Base-by-base conservation (phyloP, 2,113 vertebrate genomes). In the Aplodontia rufa region DNA sequence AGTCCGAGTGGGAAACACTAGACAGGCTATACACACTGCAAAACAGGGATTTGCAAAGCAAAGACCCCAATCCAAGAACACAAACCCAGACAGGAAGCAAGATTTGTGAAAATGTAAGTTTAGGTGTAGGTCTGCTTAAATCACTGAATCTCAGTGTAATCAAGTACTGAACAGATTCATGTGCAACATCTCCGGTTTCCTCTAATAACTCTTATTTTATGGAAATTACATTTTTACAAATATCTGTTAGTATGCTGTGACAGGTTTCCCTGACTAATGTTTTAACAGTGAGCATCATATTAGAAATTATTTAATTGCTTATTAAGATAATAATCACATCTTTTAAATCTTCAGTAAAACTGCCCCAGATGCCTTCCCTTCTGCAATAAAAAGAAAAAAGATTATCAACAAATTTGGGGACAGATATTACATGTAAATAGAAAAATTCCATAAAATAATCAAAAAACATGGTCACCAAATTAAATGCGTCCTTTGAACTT, bases 311-410 rank as follows among this genome's bases (percentile, higher is more conserved):
- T 87, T 86, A 42, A 92, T 87, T 91, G 47, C 69, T 88, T 80
- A 40, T n/a, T 66, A 89, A 53, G 28, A 11, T 91, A 85, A 55
- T 71, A 79, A 75, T 78, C 45, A 58, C 42, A 78, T 30, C 91
- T 89, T 80, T 76, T 5, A 80, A 75, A 87, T 91, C 66, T 87
- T 94, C 68, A 87, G 12, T 37, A 90, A 95, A 81, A 96, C n/a
- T 87, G 84, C 28, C 4, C 22, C 14, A 71, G 26, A 49, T 66
- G 1, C 6, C 64, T 82, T 69, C 17, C 37, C 55, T 72, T 91
- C 62, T 68, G 17, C 47, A 85, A 91, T 74, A 64, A 88, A 74
- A 81, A 49, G 8, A 9, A 76, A 28, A n/a, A 35, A 66, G 91
- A 71, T 66, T 53, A 88, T 16, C 22, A 53, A 30, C 45, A 60